These are phyloP conservation scores for Leptodactylus fuscus DNA, from an alignment of 2,113 vertebrate species.

Conservation along the genomic window DNA sequence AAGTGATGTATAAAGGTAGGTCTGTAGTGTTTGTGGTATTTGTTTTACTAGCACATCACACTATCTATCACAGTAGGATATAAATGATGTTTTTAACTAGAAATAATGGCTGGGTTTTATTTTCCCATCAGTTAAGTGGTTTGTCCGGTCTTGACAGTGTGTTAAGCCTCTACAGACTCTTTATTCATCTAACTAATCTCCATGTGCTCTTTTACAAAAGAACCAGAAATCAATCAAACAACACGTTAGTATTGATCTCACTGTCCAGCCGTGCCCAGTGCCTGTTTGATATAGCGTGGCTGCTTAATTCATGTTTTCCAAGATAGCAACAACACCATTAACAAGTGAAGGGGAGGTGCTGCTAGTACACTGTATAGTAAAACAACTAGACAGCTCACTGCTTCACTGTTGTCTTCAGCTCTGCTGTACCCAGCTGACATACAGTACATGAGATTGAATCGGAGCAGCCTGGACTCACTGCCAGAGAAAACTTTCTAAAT, in stretches of 20 bases:
- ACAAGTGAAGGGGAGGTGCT: not conserved
- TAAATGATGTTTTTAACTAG: slow-evolving; percentile 42
- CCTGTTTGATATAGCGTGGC: slow-evolving; percentile 43
- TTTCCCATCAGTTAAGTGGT: slow-evolving; percentile 33
- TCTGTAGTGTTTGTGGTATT: not conserved
- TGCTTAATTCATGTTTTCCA: slow-evolving; percentile 35
- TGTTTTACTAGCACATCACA: not conserved
- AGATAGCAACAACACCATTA: slow-evolving; percentile 35
- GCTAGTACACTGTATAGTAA: not conserved
- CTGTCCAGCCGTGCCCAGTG: slow-evolving; percentile 33
- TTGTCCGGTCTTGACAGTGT: slow-evolving; percentile 25
- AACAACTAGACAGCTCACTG: not conserved
- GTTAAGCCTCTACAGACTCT: slow-evolving; percentile 42
- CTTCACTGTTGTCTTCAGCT: too few relatives aligned
- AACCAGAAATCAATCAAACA: slow-evolving; percentile 49
- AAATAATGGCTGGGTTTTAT: slow-evolving; percentile 30
- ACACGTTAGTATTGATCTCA: slow-evolving; percentile 51
- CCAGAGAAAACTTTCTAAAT: too few relatives aligned
- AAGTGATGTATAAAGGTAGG: too few relatives aligned
- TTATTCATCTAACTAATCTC: slow-evolving; percentile 53
- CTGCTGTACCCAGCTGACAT: too few relatives aligned
- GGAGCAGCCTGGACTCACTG: too few relatives aligned
- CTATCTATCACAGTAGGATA: slow-evolving; percentile 8
- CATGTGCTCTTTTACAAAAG: slow-evolving; percentile 50
- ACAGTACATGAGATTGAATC: too few relatives aligned